A percentile compares a stretch with the other conserved stretches of the same genome.
Evolutionary conservation across 2,113 vertebrate species (phyloP).

Genomic region (Motacilla alba): DNA sequence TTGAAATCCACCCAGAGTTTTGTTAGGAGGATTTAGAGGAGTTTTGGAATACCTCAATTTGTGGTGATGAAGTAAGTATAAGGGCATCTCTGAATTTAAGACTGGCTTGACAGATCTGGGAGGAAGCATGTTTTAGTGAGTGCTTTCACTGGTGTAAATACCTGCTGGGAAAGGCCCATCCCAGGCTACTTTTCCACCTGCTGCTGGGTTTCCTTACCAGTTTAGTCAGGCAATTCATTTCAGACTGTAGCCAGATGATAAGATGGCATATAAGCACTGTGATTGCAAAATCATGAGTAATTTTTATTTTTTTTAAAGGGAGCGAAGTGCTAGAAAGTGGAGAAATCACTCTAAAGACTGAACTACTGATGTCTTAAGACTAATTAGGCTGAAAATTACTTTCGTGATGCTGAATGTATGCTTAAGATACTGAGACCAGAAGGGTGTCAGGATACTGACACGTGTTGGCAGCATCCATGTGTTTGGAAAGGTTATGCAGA

Average conservation of each 20-base stretch:
- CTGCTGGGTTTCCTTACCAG: not conserved
- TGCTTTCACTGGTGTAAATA: not conserved
- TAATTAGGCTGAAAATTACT: not conserved
- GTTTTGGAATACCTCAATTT: not conserved
- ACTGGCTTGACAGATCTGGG: not conserved
- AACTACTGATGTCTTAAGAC: not conserved
- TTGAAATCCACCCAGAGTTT: not conserved
- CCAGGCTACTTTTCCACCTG: not conserved
- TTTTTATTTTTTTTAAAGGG: not conserved
- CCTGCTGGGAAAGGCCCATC: not conserved
- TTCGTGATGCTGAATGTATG: not conserved
- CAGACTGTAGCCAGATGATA: not conserved
- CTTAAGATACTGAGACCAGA: not conserved
- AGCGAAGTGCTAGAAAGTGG: not conserved
- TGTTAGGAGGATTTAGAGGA: not conserved
- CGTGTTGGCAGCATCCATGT: not conserved
- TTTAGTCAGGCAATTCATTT: not conserved
- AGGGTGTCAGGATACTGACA: not conserved
- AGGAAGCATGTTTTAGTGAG: not conserved
- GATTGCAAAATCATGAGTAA: not conserved
- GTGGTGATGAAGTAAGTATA: not conserved
- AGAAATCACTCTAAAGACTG: not conserved
- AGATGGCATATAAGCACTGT: not conserved
- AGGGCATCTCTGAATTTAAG: not conserved
- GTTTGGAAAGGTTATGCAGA: not conserved